Conservation (phyloP, 1,140 invertebrate genomes). For the Wasmannia auropunctata region DNA sequence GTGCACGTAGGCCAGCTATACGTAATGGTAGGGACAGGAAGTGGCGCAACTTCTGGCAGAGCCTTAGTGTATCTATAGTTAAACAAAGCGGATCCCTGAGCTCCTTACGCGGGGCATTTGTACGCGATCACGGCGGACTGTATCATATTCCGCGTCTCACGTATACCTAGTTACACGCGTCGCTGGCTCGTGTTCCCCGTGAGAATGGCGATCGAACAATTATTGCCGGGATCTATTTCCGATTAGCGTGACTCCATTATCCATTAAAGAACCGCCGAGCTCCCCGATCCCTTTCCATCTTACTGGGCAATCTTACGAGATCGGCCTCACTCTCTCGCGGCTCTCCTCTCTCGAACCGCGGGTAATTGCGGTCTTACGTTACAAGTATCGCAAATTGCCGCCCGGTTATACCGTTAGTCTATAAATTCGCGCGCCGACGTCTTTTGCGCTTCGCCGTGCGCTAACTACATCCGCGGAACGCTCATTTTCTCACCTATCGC, state of each 20-base stretch:
- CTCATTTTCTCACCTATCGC: conserved; percentile 47
- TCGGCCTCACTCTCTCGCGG: conserved; percentile 5
- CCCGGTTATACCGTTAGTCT: conserved; percentile 55
- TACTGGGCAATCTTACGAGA: conserved; percentile 14
- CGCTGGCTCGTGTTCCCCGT: not conserved
- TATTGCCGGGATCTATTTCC: conserved; percentile 21
- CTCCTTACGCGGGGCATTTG: not conserved
- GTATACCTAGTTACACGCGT: conserved; percentile 51
- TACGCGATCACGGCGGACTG: conserved; percentile 21
- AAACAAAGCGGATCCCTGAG: conserved; percentile 18
- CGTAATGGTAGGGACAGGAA: conserved; percentile 51
- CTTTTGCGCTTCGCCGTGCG: conserved; percentile 23
- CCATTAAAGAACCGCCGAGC: not conserved
- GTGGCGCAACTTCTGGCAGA: conserved; percentile 15
- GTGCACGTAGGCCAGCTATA: conserved; percentile 56
- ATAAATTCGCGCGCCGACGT: conserved; percentile 46
- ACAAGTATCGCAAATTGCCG: conserved; percentile 57
- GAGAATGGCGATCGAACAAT: conserved; percentile 25
- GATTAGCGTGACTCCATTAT: conserved; percentile 50
- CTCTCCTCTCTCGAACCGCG: conserved; percentile 11
- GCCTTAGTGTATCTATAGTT: not conserved
- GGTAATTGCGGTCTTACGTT: conserved; percentile 53
- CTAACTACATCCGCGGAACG: conserved; percentile 18
- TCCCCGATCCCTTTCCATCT: conserved; percentile 30
- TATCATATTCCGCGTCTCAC: conserved; percentile 62